Evolutionary conservation across 2,797 vertebrate species (phyloP), one percentile per base, ranked within the genome.

Genomic region (Bradypodion pumilum): DNA sequence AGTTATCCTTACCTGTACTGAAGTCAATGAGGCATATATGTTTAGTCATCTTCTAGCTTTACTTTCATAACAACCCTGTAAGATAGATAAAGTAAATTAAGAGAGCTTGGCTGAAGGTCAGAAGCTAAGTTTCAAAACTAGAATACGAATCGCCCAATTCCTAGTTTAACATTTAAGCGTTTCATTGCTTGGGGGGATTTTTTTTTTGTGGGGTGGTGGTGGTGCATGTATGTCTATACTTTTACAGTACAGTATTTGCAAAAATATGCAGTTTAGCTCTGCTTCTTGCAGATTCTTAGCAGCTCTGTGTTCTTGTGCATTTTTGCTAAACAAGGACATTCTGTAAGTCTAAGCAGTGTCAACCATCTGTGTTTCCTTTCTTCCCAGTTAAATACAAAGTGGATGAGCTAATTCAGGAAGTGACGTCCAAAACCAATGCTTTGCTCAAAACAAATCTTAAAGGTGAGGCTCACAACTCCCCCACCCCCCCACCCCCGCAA

Each of bases 381-480:
- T 69, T 81, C 32, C 25, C 56, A 85, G 84, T 68, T 70, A 85
- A 85, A 59, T 12, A 0, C 7, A 85, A n/a, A 59, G 49, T 81
- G 15, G 79, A 81, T 32, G 32, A 2, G 10, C 13, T 85, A 49
- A n/a, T 85, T 23, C 4, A 49, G 2, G 63, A 77, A 44, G 65
- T 40, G 42, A 81, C 21, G 65, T 5, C 10, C 5, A 46, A 1
- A 35, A 40, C 27, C 0, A 42, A 40, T n/a, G 9, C 21, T 16
- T 42, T 85, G n/a, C 32, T 81, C 37, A 40, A 52, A 85, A 85
- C 65, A 37, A 1, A 16, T 3, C 49, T 37, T 29, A 32, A 9
- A 81, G 84, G 84, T 85, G 56, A 77, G 42, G 5, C 62, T 49
- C 19, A 2, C 21, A 15, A 29, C 15, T 10, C 29, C 2, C 2